Percentiles rank a stretch among this genome's conserved stretches.
Evolutionary conservation across 2,888 invertebrate species (phyloP).

Genomic region (Mantis religiosa): DNA sequence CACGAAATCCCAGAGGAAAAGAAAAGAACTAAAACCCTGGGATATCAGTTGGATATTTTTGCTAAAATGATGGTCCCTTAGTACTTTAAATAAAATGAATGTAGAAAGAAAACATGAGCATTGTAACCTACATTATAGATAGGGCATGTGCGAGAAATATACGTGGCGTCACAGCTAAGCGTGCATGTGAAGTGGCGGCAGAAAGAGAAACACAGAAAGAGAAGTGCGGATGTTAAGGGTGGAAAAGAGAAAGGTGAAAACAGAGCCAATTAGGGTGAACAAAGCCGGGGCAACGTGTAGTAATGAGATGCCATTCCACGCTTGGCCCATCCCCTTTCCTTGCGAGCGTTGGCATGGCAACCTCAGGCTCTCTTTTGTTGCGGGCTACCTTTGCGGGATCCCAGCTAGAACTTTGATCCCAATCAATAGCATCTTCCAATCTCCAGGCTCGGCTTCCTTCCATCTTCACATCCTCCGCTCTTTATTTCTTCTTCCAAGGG

Average conservation of each 20-base stretch:
- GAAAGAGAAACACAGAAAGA: neutral
- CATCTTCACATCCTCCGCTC: neutral
- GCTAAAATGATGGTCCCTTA: neutral
- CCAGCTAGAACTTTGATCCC: slow-evolving; percentile 30
- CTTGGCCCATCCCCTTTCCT: neutral
- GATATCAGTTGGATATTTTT: neutral
- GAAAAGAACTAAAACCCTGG: too few relatives aligned
- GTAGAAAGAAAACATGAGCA: neutral
- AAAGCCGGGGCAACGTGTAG: slow-evolving; percentile 20
- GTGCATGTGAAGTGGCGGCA: neutral
- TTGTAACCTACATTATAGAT: neutral
- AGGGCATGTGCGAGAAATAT: neutral
- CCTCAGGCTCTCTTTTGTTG: slow-evolving; percentile 26
- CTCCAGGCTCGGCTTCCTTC: neutral
- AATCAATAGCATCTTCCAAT: slow-evolving; percentile 29
- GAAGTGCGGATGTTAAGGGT: neutral
- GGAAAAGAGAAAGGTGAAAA: slow-evolving; percentile 16
- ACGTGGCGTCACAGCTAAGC: neutral
- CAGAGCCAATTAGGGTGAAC: slow-evolving; percentile 27
- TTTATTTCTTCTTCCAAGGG: neutral
- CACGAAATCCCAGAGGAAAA: too few relatives aligned
- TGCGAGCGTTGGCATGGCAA: slow-evolving; percentile 14
- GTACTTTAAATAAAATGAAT: neutral
- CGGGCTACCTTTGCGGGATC: slow-evolving; percentile 30
- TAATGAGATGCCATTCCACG: slow-evolving; percentile 27